Percentiles rank a stretch among this genome's conserved stretches.
These are phyloP conservation scores for Macrochelys suwanniensis DNA, from an alignment of 2,797 vertebrate species.

Conservation along the genomic window DNA sequence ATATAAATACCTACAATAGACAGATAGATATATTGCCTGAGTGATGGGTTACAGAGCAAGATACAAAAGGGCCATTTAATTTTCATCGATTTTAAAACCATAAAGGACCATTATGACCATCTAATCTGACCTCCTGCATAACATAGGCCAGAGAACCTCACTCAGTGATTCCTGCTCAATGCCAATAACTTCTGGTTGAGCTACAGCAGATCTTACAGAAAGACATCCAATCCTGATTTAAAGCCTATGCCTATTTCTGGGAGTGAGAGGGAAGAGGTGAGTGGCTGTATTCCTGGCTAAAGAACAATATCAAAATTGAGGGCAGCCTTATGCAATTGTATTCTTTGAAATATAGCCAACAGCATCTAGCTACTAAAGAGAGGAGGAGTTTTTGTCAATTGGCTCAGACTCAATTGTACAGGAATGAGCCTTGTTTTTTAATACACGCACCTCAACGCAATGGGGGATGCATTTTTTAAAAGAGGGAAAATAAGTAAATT, in stretches of 20 bases:
- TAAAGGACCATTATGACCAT: not conserved
- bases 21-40: accelerated
- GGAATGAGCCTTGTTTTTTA: accelerated
- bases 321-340: not conserved
- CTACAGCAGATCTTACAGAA: not conserved
- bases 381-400: not conserved
- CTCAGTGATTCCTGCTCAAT: not conserved
- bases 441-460: too few relatives aligned
- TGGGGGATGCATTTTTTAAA: not conserved
- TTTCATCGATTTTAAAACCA: not conserved
- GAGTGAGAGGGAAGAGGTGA: not conserved
- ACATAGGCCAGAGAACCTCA: not conserved
- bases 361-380: not conserved
- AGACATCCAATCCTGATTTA: not conserved
- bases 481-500: accelerated
- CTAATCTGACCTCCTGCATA: not conserved
- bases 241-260: not conserved
- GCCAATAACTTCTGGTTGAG: not conserved
- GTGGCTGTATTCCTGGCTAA: not conserved
- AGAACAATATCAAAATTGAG: not conserved
- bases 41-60: accelerated
- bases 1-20: not conserved
- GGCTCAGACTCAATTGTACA: not conserved
- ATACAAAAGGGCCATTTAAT: too few relatives aligned
- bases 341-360: accelerated